Evolutionary conservation across 2,113 vertebrate genomes (phyloP).

Genomic region (Sylvia atricapilla): DNA sequence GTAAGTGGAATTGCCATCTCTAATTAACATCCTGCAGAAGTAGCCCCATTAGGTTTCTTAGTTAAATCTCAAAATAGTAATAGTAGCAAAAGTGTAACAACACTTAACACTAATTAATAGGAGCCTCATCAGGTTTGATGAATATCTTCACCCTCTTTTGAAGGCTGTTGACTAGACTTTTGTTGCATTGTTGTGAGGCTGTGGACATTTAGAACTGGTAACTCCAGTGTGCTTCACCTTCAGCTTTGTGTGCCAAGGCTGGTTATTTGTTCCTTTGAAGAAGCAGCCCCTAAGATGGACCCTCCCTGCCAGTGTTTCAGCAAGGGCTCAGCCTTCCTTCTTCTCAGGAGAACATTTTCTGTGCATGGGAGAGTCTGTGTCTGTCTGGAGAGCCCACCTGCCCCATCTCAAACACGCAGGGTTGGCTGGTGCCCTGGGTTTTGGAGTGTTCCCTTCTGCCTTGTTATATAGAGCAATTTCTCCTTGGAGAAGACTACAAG

Average conservation of each 20-base stretch:
- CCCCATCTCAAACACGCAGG: background rate
- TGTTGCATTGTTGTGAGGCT: background rate
- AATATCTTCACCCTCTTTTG: constrained; percentile 29
- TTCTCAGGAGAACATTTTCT: fast-evolving
- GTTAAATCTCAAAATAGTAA: constrained; percentile 81
- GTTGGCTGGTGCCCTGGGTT: background rate
- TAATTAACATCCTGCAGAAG: constrained; percentile 84
- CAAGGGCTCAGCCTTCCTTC: background rate
- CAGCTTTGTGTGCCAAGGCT: background rate
- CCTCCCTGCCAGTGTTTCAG: background rate
- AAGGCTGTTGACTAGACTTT: background rate
- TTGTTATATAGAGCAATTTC: background rate
- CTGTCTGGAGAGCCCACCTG: background rate
- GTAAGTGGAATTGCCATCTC: constrained; percentile 90
- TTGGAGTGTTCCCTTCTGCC: background rate
- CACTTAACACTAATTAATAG: constrained; percentile 83
- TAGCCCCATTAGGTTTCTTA: constrained; percentile 85
- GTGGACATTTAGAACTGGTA: background rate
- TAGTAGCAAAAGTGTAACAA: constrained; percentile 76
- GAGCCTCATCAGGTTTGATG: constrained; percentile 81
- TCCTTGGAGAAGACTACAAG: background rate
- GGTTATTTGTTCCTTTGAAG: background rate
- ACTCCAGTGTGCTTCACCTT: background rate
- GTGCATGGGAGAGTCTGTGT: background rate
- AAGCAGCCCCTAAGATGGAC: background rate